Evolutionary conservation across 2,888 invertebrate species (phyloP).

Genomic region (Apamea sordens): DNA sequence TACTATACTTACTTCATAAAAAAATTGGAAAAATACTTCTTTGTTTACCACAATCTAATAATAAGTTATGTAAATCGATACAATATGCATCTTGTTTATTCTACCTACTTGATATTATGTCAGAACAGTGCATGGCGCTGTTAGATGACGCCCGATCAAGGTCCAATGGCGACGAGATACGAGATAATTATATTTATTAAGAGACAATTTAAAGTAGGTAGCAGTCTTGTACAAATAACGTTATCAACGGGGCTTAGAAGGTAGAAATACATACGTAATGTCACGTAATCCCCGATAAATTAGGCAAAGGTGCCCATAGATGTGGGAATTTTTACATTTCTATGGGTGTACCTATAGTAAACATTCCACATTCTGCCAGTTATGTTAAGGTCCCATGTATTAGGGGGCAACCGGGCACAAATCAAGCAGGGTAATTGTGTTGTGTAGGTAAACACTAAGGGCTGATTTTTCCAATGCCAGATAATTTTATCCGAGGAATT

Average conservation of each 20-base stretch:
- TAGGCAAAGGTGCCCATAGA: not conserved
- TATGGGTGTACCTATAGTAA: not conserved
- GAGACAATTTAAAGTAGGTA: conserved; percentile 24
- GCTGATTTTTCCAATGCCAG: too few species aligned
- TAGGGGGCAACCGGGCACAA: not conserved
- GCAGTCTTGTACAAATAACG: conserved; percentile 46
- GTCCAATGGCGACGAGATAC: conserved; percentile 56
- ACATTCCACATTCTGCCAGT: not conserved
- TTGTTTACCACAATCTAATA: conserved; percentile 36
- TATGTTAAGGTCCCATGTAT: not conserved
- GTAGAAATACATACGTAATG: conserved; percentile 27
- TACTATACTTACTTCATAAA: not conserved
- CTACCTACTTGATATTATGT: conserved; percentile 29
- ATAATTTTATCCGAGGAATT: too few species aligned
- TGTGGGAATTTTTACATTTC: too few species aligned
- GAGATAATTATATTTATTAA: conserved; percentile 39
- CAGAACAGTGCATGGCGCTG: conserved; percentile 48
- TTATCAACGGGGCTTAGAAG: conserved; percentile 33
- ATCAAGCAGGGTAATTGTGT: not conserved
- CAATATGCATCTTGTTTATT: conserved; percentile 29
- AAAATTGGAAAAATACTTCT: not conserved
- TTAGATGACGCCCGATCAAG: conserved; percentile 72
- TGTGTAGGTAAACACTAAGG: too few species aligned
- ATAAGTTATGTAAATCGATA: conserved; percentile 61
- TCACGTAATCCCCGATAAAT: not conserved